Evolutionary conservation across 2,113 vertebrate genomes (phyloP).

Genomic region (Odontesthes bonariensis): DNA sequence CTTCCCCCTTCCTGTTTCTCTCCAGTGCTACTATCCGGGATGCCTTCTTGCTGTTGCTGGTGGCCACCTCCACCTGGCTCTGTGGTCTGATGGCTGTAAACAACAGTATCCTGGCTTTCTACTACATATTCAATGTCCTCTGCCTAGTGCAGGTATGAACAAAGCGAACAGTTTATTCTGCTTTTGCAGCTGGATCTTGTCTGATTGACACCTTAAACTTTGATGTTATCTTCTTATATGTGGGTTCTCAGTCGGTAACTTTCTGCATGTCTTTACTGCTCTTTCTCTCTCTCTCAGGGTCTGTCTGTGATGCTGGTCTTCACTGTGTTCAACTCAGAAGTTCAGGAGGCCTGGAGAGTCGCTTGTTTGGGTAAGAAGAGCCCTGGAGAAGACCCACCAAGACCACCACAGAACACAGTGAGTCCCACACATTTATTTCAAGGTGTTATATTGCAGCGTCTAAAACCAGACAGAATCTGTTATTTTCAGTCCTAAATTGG

Average conservation of each 20-base stretch:
- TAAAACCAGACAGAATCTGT: no score
- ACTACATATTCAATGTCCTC: conserved; percentile 96
- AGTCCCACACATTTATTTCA: conserved; percentile 40
- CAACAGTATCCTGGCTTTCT: conserved; percentile 97
- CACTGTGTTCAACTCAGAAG: conserved; percentile 92
- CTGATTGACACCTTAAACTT: no score
- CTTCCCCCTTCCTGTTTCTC: conserved; percentile 11
- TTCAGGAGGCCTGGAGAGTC: conserved; percentile 91
- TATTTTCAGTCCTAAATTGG: not conserved
- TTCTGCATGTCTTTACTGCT: not conserved
- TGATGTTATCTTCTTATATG: not conserved
- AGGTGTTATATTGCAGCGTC: no score
- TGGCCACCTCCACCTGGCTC: conserved; percentile 95
- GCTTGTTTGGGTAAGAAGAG: conserved; percentile 91
- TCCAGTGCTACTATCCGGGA: conserved; percentile 91
- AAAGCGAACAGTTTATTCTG: not conserved
- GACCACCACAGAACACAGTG: conserved; percentile 85
- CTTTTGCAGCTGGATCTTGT: not conserved
- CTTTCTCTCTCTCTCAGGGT: conserved; percentile 80
- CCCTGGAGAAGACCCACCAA: conserved; percentile 86
- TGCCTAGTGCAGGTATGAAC: conserved; percentile 92
- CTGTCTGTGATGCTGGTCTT: conserved; percentile 91
- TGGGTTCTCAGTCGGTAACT: not conserved
- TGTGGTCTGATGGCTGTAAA: conserved; percentile 98
- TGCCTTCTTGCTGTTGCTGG: conserved; percentile 93